A percentile compares a stretch with the other conserved stretches of the same genome.
phyloP scores from a whole-genome alignment of 1,140 invertebrate species.

The Lasioglossum albipes region DNA sequence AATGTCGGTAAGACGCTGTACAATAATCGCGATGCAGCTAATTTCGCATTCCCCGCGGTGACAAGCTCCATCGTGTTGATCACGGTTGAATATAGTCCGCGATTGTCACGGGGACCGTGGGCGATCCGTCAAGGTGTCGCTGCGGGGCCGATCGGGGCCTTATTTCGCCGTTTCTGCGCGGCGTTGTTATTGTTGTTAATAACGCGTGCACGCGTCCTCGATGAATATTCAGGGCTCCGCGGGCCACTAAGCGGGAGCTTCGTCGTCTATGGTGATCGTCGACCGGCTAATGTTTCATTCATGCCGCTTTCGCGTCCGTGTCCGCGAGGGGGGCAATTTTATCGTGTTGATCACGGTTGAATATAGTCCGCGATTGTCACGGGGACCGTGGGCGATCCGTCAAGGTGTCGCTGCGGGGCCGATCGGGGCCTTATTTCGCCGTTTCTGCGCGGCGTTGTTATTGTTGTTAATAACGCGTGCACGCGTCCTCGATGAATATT shows the following conservation, averaged over 20 bases:
- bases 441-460: slow-evolving; percentile 4
- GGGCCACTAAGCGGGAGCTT: slow-evolving; percentile 23
- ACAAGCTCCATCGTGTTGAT: slow-evolving; percentile 7
- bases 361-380: slow-evolving; percentile 19
- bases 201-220: slow-evolving; percentile 53
- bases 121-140: slow-evolving; percentile 42
- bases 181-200: slow-evolving; percentile 41
- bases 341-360: slow-evolving; percentile 42
- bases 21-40: not conserved
- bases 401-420: slow-evolving; percentile 27
- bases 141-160: not conserved
- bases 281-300: slow-evolving; percentile 41
- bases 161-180: not conserved
- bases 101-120: slow-evolving; percentile 31
- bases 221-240: slow-evolving; percentile 55
- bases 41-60: not conserved
- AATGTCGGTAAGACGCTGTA: not conserved
- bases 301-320: slow-evolving; percentile 14
- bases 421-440: not conserved
- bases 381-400: slow-evolving; percentile 38
- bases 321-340: not conserved
- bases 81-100: slow-evolving; percentile 30
- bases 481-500: slow-evolving; percentile 62
- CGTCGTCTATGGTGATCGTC: slow-evolving; percentile 44
- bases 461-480: slow-evolving; percentile 47